These are phyloP conservation scores for Chrysopa pallens DNA, from an alignment of 1,140 invertebrate genomes.

Conservation along the genomic window DNA sequence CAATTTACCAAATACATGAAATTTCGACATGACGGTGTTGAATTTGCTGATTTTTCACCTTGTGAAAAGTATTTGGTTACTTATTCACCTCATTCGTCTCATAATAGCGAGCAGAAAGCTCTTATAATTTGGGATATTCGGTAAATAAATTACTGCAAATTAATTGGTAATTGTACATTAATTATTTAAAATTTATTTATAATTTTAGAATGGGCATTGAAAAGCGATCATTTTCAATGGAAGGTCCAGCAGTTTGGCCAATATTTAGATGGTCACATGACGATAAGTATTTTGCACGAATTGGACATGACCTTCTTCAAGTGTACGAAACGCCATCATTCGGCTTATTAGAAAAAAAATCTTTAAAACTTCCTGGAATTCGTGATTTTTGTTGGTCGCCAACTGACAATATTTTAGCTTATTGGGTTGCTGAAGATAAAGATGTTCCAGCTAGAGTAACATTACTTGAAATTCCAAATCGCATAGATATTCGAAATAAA, in stretches of 20 bases:
- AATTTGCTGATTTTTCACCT: slow-evolving; percentile 95
- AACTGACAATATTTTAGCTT: slow-evolving; percentile 87
- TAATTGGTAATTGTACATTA: not conserved
- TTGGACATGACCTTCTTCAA: slow-evolving; percentile 68
- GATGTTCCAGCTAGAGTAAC: slow-evolving; percentile 71
- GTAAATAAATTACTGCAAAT: slow-evolving; percentile 14
- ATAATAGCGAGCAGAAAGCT: slow-evolving; percentile 42
- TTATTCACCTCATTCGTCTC: slow-evolving; percentile 60
- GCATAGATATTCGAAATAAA: slow-evolving; percentile 84
- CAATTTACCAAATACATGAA: slow-evolving; percentile 81
- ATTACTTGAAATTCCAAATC: slow-evolving; percentile 68
- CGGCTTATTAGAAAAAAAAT: slow-evolving; percentile 84
- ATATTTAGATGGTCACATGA: slow-evolving; percentile 96
- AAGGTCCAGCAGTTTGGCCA: slow-evolving; percentile 71
- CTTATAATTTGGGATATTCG: slow-evolving; percentile 90
- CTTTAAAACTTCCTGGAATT: slow-evolving; percentile 80
- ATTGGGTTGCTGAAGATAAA: slow-evolving; percentile 97
- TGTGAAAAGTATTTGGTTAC: slow-evolving; percentile 93
- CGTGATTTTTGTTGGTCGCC: slow-evolving; percentile 97
- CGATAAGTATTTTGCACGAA: slow-evolving; percentile 88
- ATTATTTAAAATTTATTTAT: slow-evolving; percentile 1
- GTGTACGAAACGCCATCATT: slow-evolving; percentile 95
- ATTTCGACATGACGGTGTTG: slow-evolving; percentile 79
- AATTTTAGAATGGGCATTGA: slow-evolving; percentile 59
- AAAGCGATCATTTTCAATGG: slow-evolving; percentile 77